A percentile compares a stretch with the other conserved stretches of the same genome.
Conservation (phyloP, 2,797 vertebrate genomes). For the Euthynnus affinis region DNA sequence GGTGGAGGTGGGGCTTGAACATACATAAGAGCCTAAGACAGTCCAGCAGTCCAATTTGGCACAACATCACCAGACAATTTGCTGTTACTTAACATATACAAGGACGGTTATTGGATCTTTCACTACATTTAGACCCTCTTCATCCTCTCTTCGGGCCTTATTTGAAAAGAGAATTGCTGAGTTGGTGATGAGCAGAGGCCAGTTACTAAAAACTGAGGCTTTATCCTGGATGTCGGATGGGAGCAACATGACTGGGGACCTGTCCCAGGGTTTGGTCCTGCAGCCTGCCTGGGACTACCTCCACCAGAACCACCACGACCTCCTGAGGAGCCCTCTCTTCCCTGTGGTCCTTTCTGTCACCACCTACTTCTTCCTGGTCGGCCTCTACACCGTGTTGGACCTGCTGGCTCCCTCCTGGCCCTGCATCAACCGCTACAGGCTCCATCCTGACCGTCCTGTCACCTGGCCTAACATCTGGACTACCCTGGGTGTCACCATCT, state of each 20-base stretch:
- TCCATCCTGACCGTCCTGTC: conserved; percentile 82
- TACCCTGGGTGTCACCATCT: conserved; percentile 82
- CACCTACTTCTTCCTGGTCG: conserved; percentile 85
- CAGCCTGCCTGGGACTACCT: conserved; percentile 88
- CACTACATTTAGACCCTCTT: conserved; percentile 45
- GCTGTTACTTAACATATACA: conserved; percentile 54
- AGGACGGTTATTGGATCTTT: conserved; percentile 67
- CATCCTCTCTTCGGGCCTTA: conserved; percentile 29
- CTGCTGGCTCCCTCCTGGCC: conserved; percentile 85
- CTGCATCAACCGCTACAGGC: conserved; percentile 83
- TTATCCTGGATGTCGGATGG: conserved; percentile 70
- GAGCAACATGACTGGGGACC: conserved; percentile 67
- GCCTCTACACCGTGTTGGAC: conserved; percentile 85
- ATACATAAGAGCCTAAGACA: conserved; percentile 78
- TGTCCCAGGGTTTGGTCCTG: conserved; percentile 74
- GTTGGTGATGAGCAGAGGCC: conserved; percentile 63
- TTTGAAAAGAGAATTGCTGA: conserved; percentile 33
- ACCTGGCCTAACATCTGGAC: conserved; percentile 82
- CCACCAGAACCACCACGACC: conserved; percentile 82
- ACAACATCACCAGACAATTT: conserved; percentile 72
- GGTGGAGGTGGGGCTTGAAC: conserved; percentile 78
- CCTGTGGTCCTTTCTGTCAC: conserved; percentile 85
- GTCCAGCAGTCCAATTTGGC: conserved; percentile 77
- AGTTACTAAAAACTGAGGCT: conserved; percentile 55
- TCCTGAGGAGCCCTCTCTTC: conserved; percentile 85